Conservation (phyloP, 2,113 vertebrate species). For the Cyrtonyx montezumae region DNA sequence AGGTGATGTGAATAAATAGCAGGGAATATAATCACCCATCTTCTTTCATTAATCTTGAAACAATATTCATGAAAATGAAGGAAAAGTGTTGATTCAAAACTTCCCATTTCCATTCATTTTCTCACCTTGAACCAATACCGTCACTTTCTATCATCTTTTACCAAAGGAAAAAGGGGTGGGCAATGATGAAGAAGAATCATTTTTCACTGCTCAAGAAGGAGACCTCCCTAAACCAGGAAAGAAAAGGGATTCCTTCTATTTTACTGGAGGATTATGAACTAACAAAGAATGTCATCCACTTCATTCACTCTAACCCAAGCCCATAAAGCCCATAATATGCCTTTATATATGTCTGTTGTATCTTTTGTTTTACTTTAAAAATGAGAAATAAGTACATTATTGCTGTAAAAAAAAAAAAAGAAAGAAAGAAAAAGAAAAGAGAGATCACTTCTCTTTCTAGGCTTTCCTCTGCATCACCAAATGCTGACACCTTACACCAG, state of each 20-base stretch:
- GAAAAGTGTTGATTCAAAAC: background rate
- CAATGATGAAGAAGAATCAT: background rate
- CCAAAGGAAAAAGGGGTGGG: background rate
- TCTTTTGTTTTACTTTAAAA: background rate
- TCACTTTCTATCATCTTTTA: background rate
- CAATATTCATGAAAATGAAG: background rate
- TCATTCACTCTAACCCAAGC: background rate
- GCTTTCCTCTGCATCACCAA: background rate
- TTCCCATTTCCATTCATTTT: background rate
- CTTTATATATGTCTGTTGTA: background rate
- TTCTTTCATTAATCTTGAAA: background rate
- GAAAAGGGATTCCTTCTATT: background rate
- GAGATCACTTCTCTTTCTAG: background rate
- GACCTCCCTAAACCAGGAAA: background rate
- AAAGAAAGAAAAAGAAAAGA: background rate
- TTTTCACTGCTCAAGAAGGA: background rate
- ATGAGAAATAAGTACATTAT: background rate
- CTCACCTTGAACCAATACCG: background rate
- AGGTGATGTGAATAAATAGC: background rate
- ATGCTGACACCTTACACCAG: background rate
- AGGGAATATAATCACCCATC: background rate
- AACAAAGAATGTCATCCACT: background rate
- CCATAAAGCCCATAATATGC: background rate
- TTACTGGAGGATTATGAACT: background rate
- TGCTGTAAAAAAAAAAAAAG: background rate